Evolutionary conservation across 1,140 invertebrate genomes (phyloP), one percentile per base, ranked within the genome.

Genomic region (Polypedilum pembai): DNA sequence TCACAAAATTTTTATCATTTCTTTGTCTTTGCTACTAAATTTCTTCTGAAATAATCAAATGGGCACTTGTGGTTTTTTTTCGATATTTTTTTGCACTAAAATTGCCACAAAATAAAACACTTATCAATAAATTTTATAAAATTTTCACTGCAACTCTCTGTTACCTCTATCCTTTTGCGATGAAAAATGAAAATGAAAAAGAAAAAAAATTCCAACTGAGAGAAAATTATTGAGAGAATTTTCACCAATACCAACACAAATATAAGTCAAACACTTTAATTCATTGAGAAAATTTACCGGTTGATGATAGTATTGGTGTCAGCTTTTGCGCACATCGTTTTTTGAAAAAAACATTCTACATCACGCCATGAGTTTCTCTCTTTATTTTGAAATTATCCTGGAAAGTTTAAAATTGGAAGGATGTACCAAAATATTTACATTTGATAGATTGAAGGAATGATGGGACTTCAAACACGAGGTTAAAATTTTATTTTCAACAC

Each of bases 271-370:
- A 21, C 10, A 10, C 15, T 69, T 18, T 18, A 18, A 18, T 69
- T 69, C 65, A 20, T 56, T 56, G 45, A 56, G 45, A n/a, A 69
- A 69, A 69, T 69, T 69, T 21, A 69, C 65, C 65, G 65, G 65
- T 18, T 20, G n/a, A 8, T 8, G 8, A 18, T 69, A 2, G 65
- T 69, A 18, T 69, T n/a, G 0, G 65, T 69, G 8, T 8, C 1
- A 5, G 65, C 17, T 69, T 21, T 21, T 69, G 65, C 65, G 65
- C 65, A 69, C 1, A 1, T 8, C 4, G 2, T 56, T 56, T 56
- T 56, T 8, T 56, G 2, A 3, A 1, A 1, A 8, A 56, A 56
- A 56, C n/a, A 4, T 56, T 56, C 12, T 56, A 56, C 45, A 56
- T n/a, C 12, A 56, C 45, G n/a, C 45, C 12, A 56, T 33, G 12